A percentile compares a stretch with the other conserved stretches of the same genome.
Conservation (phyloP, 2,888 invertebrate species). For the Drosophila stalkeri region DNA sequence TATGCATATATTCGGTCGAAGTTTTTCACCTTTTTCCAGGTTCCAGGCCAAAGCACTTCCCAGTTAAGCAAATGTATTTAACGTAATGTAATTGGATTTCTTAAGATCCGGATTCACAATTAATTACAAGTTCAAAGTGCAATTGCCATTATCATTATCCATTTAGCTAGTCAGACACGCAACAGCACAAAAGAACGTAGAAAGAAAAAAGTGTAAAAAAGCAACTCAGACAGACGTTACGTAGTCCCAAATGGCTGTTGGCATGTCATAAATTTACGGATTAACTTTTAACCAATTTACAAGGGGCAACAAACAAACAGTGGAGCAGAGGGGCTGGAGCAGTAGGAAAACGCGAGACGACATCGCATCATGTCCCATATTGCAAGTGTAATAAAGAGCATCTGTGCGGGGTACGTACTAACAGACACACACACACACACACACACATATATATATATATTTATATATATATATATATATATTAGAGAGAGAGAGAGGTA, state of each 20-base stretch:
- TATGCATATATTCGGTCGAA: neutral
- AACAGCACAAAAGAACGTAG: slow-evolving; percentile 17
- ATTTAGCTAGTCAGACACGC: slow-evolving; percentile 68
- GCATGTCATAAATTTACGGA: slow-evolving; percentile 79
- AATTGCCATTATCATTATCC: slow-evolving; percentile 74
- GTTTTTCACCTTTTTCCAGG: neutral
- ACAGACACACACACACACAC: slow-evolving; percentile 23
- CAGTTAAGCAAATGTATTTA: slow-evolving; percentile 12
- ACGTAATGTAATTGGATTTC: slow-evolving; percentile 36
- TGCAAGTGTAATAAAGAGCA: slow-evolving; percentile 78
- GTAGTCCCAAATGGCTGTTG: slow-evolving; percentile 72
- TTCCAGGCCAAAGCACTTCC: too few species aligned
- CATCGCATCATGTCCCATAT: slow-evolving; percentile 73
- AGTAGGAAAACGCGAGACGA: slow-evolving; percentile 45
- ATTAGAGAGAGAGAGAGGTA: neutral
- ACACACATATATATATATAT: too few species aligned
- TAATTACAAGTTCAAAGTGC: slow-evolving; percentile 72
- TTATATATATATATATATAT: neutral
- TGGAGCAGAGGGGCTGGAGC: slow-evolving; percentile 5
- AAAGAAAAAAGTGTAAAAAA: slow-evolving; percentile 4
- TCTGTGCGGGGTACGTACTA: slow-evolving; percentile 55
- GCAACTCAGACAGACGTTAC: slow-evolving; percentile 44
- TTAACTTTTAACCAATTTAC: slow-evolving; percentile 81
- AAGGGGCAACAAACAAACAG: slow-evolving; percentile 61
- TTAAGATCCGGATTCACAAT: slow-evolving; percentile 43